Percentiles rank a stretch among this genome's conserved stretches.
These are phyloP conservation scores for Eurytoma californica DNA, from an alignment of 2,888 invertebrate species.

Conservation along the genomic window DNA sequence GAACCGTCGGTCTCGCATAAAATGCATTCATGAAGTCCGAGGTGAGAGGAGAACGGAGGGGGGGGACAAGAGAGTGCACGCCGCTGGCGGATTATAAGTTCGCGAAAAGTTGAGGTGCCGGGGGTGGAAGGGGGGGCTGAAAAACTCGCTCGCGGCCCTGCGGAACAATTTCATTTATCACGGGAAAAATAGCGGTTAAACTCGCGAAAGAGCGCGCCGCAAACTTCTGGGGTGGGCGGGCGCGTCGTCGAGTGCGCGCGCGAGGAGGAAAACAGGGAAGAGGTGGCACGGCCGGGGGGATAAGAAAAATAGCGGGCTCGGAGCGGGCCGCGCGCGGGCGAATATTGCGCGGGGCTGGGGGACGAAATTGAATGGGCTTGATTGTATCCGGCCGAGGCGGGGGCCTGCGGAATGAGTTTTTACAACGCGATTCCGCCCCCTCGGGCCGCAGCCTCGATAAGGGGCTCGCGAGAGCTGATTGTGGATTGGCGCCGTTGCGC, in stretches of 20 bases:
- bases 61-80: constrained; percentile 11
- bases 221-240: constrained; percentile 18
- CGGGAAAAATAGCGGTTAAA: constrained; percentile 64
- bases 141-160: constrained; percentile 49
- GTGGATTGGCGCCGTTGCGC: too few relatives aligned
- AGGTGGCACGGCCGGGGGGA: constrained; percentile 16
- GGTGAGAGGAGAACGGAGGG: too few relatives aligned
- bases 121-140: neutral
- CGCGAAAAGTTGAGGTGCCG: constrained; percentile 45
- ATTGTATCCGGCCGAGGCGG: constrained; percentile 11
- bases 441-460: neutral
- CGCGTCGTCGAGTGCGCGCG: constrained; percentile 20
- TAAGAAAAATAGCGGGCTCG: constrained; percentile 27
- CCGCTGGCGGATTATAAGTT: constrained; percentile 52
- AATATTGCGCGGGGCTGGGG: constrained; percentile 21
- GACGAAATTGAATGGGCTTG: constrained; percentile 34
- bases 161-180: constrained; percentile 72
- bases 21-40: constrained; percentile 44
- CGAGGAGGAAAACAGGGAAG: constrained; percentile 34
- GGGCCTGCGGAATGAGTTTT: neutral
- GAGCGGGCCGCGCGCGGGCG: constrained; percentile 20
- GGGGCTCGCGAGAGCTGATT: too few relatives aligned
- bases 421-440: neutral
- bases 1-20: neutral
- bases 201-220: constrained; percentile 38